Evolutionary conservation across 2,888 invertebrate species (phyloP).

Genomic region (Polydesmus complanatus): DNA sequence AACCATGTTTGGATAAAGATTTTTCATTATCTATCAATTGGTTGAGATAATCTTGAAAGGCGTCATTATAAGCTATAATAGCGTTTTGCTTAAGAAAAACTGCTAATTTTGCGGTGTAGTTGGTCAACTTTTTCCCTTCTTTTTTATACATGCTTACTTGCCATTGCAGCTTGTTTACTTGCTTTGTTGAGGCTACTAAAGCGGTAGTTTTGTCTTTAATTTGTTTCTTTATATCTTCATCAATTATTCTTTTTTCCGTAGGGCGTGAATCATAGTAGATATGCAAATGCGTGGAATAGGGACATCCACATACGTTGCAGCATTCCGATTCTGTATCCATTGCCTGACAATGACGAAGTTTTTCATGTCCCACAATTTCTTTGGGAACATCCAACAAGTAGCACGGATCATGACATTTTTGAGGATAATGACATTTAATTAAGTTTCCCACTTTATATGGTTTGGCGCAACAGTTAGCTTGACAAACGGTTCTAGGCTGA

Average conservation of each 20-base stretch:
- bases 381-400: background rate
- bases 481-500: conserved; percentile 9
- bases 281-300: background rate
- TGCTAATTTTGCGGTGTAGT: background rate
- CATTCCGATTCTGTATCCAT: background rate
- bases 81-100: background rate
- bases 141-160: background rate
- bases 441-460: background rate
- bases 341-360: background rate
- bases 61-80: background rate
- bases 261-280: background rate
- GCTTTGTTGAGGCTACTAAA: background rate
- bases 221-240: background rate
- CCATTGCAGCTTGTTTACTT: background rate
- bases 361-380: background rate
- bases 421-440: background rate
- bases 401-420: background rate
- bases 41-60: background rate
- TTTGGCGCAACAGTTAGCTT: background rate
- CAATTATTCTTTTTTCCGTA: background rate
- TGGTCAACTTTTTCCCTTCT: background rate
- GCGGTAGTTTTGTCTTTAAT: background rate
- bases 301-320: background rate
- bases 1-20: background rate
- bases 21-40: background rate